phyloP scores from a whole-genome alignment of 2,113 vertebrate species.

The Pteropus alecto region DNA sequence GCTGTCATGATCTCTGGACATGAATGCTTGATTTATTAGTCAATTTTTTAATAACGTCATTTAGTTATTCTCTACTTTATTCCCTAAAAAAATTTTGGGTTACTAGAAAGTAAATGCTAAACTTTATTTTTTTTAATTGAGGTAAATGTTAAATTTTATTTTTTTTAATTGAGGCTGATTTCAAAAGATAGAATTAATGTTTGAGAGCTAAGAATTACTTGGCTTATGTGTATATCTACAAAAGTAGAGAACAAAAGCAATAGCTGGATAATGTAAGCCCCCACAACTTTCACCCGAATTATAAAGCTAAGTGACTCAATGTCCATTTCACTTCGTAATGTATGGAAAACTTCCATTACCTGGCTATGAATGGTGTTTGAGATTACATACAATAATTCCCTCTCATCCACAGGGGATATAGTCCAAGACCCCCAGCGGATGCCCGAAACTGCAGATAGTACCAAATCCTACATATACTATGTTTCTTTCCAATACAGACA shows the following conservation, averaged over 20 bases:
- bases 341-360: neutral
- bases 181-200: neutral
- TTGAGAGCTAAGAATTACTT: neutral
- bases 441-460: neutral
- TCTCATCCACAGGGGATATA: neutral
- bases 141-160: neutral
- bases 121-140: neutral
- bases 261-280: neutral
- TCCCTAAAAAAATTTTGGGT: neutral
- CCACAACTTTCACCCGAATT: neutral
- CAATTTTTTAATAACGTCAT: neutral
- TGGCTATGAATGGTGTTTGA: neutral
- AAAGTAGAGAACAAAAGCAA: neutral
- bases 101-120: neutral
- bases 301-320: neutral
- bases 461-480: neutral
- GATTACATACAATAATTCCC: too few species aligned
- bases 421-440: neutral
- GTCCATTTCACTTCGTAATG: neutral
- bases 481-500: neutral
- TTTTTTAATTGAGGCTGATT: slow-evolving; percentile 1
- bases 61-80: neutral
- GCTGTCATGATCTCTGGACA: neutral
- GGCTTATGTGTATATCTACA: neutral
- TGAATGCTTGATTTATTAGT: neutral